Conservation (phyloP, 1,140 invertebrate species). For the Eueides isabella region DNA sequence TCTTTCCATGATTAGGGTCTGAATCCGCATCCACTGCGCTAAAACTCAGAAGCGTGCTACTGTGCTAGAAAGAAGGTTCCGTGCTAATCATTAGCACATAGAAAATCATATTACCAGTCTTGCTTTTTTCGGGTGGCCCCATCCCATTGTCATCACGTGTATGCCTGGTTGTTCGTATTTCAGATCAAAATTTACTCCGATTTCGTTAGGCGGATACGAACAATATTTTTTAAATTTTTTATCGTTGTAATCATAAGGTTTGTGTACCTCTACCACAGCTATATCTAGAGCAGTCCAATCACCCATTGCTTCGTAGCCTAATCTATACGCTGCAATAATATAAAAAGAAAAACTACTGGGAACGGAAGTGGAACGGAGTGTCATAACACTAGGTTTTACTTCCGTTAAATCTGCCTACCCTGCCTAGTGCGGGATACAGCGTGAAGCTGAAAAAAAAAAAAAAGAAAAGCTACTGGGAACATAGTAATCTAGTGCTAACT, state of each 20-base stretch:
- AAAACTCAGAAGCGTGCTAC: too few species aligned
- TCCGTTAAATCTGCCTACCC: too few species aligned
- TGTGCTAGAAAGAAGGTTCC: too few species aligned
- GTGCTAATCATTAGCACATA: too few species aligned
- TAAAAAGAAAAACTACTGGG: background rate
- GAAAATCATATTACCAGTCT: constrained; percentile 44
- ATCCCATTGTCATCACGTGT: constrained; percentile 52
- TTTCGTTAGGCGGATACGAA: constrained; percentile 40
- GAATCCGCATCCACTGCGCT: too few species aligned
- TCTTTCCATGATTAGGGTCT: too few species aligned
- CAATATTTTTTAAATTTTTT: constrained; percentile 33
- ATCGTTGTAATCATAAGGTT: constrained; percentile 41
- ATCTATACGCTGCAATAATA: constrained; percentile 50
- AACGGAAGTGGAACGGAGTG: too few species aligned
- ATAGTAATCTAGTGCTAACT: too few species aligned
- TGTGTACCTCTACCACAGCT: constrained; percentile 53
- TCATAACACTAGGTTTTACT: too few species aligned
- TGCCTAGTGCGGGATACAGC: too few species aligned
- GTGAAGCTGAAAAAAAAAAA: too few species aligned
- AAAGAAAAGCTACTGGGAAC: too few species aligned
- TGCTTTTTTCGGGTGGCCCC: constrained; percentile 49
- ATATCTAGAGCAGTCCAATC: constrained; percentile 56
- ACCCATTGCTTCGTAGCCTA: constrained; percentile 47
- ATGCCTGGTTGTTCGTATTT: constrained; percentile 46
- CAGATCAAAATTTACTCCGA: constrained; percentile 51